phyloP scores from a whole-genome alignment of 2,888 invertebrate genomes.

The Sthenelais limicola region DNA sequence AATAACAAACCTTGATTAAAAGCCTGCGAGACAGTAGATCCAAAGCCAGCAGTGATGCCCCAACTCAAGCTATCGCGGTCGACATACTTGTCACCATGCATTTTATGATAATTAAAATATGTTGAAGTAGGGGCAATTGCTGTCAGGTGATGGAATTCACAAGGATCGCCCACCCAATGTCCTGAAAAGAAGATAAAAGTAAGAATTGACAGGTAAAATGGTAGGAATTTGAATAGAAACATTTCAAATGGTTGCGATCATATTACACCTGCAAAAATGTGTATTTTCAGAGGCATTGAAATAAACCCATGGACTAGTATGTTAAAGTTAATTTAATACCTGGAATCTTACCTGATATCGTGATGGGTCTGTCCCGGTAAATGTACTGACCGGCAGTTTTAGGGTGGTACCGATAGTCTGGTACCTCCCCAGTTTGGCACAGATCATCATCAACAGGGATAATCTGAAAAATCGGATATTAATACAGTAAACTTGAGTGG shows the following conservation, averaged over 20 bases:
- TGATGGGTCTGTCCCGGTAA: slow-evolving; percentile 45
- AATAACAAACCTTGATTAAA: slow-evolving; percentile 66
- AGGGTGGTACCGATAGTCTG: slow-evolving; percentile 75
- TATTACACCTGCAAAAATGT: not conserved
- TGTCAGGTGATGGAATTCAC: slow-evolving; percentile 85
- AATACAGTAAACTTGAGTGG: not conserved
- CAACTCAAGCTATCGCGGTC: slow-evolving; percentile 24
- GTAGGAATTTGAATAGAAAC: not conserved
- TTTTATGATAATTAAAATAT: slow-evolving; percentile 40
- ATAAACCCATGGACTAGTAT: too few relatives aligned
- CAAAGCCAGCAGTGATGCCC: slow-evolving; percentile 85
- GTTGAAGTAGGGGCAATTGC: slow-evolving; percentile 77
- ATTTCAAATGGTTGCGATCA: not conserved
- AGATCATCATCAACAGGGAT: slow-evolving; percentile 4
- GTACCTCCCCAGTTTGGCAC: slow-evolving; percentile 2
- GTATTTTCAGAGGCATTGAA: too few relatives aligned
- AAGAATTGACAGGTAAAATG: slow-evolving; percentile 3
- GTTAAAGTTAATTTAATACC: not conserved
- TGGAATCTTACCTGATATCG: slow-evolving; percentile 45
- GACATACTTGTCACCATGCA: slow-evolving; percentile 3
- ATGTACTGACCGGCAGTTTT: slow-evolving; percentile 76
- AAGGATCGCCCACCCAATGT: slow-evolving; percentile 77
- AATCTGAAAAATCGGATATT: slow-evolving; percentile 12
- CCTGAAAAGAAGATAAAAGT: slow-evolving; percentile 64
- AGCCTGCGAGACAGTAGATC: slow-evolving; percentile 76